These are phyloP conservation scores for Archegozetes longisetosus DNA, from an alignment of 1,140 invertebrate species.

Conservation along the genomic window DNA sequence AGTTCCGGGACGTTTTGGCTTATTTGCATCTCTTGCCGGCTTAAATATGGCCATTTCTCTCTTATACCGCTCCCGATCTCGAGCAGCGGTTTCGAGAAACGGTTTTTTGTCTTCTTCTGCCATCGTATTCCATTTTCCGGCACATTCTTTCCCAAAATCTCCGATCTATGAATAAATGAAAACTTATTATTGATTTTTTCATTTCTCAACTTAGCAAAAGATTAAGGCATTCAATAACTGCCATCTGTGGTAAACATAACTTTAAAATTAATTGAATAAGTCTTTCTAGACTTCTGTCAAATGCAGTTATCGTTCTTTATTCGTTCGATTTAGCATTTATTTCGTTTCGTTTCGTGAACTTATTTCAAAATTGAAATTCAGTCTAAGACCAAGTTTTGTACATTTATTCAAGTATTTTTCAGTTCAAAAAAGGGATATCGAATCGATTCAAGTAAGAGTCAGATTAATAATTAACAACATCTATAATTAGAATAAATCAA, in stretches of 20 bases:
- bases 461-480: no score
- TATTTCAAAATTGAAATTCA: no score
- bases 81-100: slow-evolving; percentile 21
- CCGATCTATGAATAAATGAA: slow-evolving; percentile 18
- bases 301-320: no score
- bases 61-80: slow-evolving; percentile 23
- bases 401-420: no score
- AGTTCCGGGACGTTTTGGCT: slow-evolving; percentile 25
- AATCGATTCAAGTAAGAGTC: no score
- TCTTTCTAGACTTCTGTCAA: neutral
- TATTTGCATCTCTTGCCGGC: slow-evolving; percentile 23
- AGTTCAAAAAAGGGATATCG: no score
- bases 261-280: neutral
- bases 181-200: neutral
- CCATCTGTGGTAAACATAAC: no score
- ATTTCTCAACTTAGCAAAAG: neutral
- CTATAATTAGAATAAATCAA: no score
- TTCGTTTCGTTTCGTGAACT: no score
- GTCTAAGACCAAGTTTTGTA: no score
- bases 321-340: no score
- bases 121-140: slow-evolving; percentile 25
- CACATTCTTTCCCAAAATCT: slow-evolving; percentile 27
- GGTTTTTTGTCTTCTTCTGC: slow-evolving; percentile 24
- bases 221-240: neutral
- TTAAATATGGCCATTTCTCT: slow-evolving; percentile 25